These are phyloP conservation scores for Okapia johnstoni DNA, from an alignment of 2,113 vertebrate genomes.

Conservation along the genomic window DNA sequence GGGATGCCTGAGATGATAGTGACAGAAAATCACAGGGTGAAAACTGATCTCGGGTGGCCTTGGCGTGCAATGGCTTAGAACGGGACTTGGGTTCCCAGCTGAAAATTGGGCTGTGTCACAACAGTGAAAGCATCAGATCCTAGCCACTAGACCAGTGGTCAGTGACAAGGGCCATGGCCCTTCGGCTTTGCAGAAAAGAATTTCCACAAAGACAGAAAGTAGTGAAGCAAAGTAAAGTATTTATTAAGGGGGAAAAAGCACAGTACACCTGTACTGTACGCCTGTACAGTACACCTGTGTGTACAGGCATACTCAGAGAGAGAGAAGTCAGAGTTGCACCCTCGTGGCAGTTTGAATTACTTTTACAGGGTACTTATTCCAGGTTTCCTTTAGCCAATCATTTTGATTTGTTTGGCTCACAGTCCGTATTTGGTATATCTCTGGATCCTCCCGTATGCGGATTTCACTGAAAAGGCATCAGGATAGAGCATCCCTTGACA, in stretches of 20 bases:
- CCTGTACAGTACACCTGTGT: neutral
- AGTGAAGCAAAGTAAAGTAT: neutral
- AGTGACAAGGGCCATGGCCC: neutral
- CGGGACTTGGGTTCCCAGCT: neutral
- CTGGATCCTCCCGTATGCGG: neutral
- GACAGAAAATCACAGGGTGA: neutral
- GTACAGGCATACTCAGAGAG: neutral
- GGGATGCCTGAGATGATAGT: neutral
- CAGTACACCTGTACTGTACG: too few relatives aligned
- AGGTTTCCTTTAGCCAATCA: neutral
- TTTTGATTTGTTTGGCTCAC: neutral
- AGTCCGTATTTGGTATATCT: neutral
- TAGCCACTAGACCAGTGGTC: neutral
- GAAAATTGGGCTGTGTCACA: neutral
- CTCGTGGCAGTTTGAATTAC: neutral
- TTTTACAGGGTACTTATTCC: neutral
- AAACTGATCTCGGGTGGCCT: neutral
- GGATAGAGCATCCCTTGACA: neutral
- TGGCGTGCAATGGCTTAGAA: neutral
- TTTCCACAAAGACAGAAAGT: neutral
- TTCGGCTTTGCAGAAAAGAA: neutral
- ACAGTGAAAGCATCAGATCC: neutral
- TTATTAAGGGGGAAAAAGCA: neutral
- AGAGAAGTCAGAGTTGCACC: neutral
- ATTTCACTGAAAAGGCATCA: neutral